These are phyloP conservation scores for Silurus glanis DNA, from an alignment of 2,113 vertebrate species.

Conservation along the genomic window DNA sequence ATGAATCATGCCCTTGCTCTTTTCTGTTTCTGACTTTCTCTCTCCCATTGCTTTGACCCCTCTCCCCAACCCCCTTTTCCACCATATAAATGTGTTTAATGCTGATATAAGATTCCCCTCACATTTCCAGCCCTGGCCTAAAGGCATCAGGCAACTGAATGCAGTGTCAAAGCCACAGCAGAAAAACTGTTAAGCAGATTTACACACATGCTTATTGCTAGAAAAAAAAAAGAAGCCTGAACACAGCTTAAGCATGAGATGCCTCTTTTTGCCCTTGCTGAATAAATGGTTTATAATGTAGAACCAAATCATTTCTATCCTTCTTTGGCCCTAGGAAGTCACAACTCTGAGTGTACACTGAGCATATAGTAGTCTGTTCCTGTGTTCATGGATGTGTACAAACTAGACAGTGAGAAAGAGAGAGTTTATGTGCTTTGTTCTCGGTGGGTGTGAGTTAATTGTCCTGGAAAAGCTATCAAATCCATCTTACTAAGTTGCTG, in stretches of 20 bases:
- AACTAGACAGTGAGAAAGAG: background rate
- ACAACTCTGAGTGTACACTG: conserved; percentile 27
- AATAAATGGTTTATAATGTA: conserved; percentile 72
- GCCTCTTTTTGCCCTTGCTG: conserved; percentile 62
- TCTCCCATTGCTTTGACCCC: conserved; percentile 32
- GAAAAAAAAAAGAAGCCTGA: conserved; percentile 51
- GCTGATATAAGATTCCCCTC: conserved; percentile 69
- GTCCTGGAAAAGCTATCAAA: background rate
- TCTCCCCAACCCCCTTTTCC: conserved; percentile 18
- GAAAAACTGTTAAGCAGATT: conserved; percentile 72
- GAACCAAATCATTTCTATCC: conserved; percentile 63
- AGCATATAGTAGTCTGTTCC: background rate
- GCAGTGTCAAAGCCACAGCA: conserved; percentile 67
- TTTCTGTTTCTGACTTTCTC: conserved; percentile 26
- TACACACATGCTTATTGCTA: conserved; percentile 61
- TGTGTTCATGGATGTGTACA: background rate
- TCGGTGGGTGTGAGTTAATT: background rate
- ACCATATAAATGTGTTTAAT: conserved; percentile 67
- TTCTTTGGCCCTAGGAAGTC: conserved; percentile 54
- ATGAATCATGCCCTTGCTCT: conserved; percentile 19
- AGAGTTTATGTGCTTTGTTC: background rate
- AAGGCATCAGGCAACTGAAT: conserved; percentile 68
- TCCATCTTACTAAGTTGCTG: background rate
- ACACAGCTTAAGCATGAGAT: conserved; percentile 53
- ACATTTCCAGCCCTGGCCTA: conserved; percentile 62